phyloP scores from a whole-genome alignment of 2,797 vertebrate genomes.

The Anguilla megastoma region DNA sequence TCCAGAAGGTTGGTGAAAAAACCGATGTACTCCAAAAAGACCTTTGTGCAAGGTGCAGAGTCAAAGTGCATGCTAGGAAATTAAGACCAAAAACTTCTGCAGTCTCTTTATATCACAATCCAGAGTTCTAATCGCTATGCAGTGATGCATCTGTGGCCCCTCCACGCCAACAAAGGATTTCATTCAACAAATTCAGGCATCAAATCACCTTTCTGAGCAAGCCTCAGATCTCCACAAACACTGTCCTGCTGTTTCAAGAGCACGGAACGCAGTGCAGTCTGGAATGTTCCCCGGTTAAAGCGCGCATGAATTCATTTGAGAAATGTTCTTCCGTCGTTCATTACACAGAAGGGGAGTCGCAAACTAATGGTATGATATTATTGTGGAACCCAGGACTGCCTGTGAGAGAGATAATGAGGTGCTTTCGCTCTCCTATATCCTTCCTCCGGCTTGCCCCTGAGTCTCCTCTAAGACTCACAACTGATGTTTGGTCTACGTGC shows the following conservation, averaged over 20 bases:
- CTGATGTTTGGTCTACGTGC: constrained; percentile 67
- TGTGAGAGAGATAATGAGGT: constrained; percentile 73
- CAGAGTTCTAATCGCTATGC: neutral
- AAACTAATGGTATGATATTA: constrained; percentile 47
- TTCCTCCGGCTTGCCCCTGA: constrained; percentile 44
- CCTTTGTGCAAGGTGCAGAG: too few relatives aligned
- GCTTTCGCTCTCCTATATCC: constrained; percentile 55
- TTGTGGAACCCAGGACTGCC: constrained; percentile 52
- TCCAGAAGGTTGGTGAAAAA: neutral
- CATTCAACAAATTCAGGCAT: constrained; percentile 24
- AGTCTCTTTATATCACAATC: neutral
- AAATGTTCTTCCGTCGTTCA: constrained; percentile 57
- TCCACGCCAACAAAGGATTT: neutral
- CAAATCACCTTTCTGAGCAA: constrained; percentile 17
- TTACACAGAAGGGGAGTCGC: constrained; percentile 53
- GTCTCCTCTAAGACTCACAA: constrained; percentile 58
- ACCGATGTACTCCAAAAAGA: neutral
- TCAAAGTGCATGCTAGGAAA: neutral
- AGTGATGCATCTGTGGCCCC: neutral
- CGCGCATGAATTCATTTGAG: constrained; percentile 48
- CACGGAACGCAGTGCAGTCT: neutral
- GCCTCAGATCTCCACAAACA: constrained; percentile 4
- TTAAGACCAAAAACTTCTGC: neutral
- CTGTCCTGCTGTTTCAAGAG: neutral
- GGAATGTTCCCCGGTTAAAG: neutral